Evolutionary conservation across 2,797 vertebrate genomes (phyloP), one percentile per base, ranked within the genome.

Genomic region (Epinephelus awoara): DNA sequence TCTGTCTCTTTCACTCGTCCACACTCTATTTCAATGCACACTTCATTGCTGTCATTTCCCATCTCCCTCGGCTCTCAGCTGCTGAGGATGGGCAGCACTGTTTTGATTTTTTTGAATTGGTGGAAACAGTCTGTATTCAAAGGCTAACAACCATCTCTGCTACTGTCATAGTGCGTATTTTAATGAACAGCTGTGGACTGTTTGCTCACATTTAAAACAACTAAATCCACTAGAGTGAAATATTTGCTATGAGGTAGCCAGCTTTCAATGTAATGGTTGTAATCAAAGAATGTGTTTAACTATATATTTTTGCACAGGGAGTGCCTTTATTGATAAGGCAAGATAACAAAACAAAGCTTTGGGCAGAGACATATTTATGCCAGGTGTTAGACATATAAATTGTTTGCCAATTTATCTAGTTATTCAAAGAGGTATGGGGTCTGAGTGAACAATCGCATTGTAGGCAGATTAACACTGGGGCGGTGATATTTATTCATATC

Each of bases 41-140:
- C 52, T 62, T 68, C 42, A 46, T 46, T 40, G 23, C 46, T 70
- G 75, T 81, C 78, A 54, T 66, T 38, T 63, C 44, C 15, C 15
- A 34, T 67, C 38, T 46, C 29, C 56, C 56, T 71, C 15, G 1
- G 44, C 75, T 56, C 47, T 59, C 38, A 27, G 19, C 27, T 42
- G 5, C n/a, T 23, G 7, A 29, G 9, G 19, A 75, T 13, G 42
- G 44, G 29, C 12, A 42, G 18, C 46, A 27, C 12, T 40, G 44
- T 40, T 65, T 72, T 12, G 5, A 62, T 68, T 59, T 44, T 68
- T 59, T 55, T 50, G 4, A 55, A 29, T 59, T n/a, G 19, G 25
- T 14, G 67, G 3, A 58, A 52, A 42, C 5, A 18, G 27, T 58
- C 50, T 59, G 15, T 10, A 42, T 42, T 51, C 15, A 11, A n/a